A percentile compares a stretch with the other conserved stretches of the same genome.
Conservation (phyloP, 2,888 invertebrate species). For the Xiphydria camelus region DNA sequence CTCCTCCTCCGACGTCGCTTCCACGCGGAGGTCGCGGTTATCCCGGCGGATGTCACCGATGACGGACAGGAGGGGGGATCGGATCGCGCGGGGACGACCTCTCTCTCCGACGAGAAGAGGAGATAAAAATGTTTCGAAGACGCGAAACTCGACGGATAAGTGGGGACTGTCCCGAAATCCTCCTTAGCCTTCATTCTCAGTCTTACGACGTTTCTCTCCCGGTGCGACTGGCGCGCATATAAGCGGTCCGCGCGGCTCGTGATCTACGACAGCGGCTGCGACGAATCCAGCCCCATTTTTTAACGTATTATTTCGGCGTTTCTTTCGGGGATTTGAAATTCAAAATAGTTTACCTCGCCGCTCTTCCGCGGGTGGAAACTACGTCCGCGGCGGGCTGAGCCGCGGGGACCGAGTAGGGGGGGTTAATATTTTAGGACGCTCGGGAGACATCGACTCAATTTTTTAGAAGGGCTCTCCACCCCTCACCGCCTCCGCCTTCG, state of each 20-base stretch:
- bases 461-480: slow-evolving; percentile 21
- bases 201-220: too few species aligned
- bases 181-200: too few species aligned
- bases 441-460: slow-evolving; percentile 18
- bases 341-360: slow-evolving; percentile 42
- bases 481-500: slow-evolving; percentile 8
- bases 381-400: slow-evolving; percentile 2
- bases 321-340: slow-evolving; percentile 43
- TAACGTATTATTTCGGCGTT: slow-evolving; percentile 25
- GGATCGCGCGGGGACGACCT: too few species aligned
- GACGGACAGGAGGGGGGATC: too few species aligned
- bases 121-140: too few species aligned
- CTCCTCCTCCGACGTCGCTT: too few species aligned
- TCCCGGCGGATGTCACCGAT: too few species aligned
- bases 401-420: slow-evolving; percentile 13
- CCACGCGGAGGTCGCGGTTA: too few species aligned
- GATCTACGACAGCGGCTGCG: background rate
- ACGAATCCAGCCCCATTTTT: slow-evolving; percentile 1
- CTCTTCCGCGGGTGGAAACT: slow-evolving; percentile 9
- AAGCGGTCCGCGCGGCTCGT: slow-evolving; percentile 1
- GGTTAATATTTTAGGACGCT: slow-evolving; percentile 35
- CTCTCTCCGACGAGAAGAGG: too few species aligned
- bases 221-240: background rate
- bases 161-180: too few species aligned
- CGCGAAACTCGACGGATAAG: too few species aligned